A percentile compares a stretch with the other conserved stretches of the same genome.
These are phyloP conservation scores for Ophioninae sp. DNA, from an alignment of 2,888 invertebrate species.

Conservation along the genomic window DNA sequence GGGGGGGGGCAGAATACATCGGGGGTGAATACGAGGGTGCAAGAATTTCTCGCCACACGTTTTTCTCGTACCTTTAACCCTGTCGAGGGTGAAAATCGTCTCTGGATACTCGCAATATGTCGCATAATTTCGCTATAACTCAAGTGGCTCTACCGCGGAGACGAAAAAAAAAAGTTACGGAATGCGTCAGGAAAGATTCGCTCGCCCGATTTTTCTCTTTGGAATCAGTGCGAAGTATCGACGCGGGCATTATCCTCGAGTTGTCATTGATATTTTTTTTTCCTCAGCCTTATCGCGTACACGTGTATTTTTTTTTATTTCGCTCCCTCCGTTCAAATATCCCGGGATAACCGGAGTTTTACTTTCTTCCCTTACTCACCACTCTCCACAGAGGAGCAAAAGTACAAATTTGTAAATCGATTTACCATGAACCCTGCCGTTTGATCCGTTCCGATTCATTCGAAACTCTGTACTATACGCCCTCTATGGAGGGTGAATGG, in stretches of 20 bases:
- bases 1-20: background rate
- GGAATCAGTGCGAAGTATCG: conserved; percentile 59
- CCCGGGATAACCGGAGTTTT: background rate
- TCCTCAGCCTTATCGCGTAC: background rate
- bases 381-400: conserved; percentile 18
- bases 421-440: conserved; percentile 33
- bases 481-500: conserved; percentile 21
- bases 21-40: conserved; percentile 15
- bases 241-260: conserved; percentile 37
- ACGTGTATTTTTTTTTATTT: conserved; percentile 11
- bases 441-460: conserved; percentile 23
- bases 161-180: background rate
- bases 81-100: conserved; percentile 36
- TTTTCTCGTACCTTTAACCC: conserved; percentile 22
- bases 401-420: conserved; percentile 60
- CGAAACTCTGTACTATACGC: background rate
- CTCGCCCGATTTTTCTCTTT: conserved; percentile 15
- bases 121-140: conserved; percentile 76
- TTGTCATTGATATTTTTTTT: conserved; percentile 12
- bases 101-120: conserved; percentile 70
- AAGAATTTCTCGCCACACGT: conserved; percentile 13
- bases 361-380: background rate
- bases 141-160: conserved; percentile 53
- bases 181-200: conserved; percentile 42
- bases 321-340: conserved; percentile 1